Evolutionary conservation across 2,113 vertebrate genomes (phyloP).

Genomic region (Girardinichthys multiradiatus): DNA sequence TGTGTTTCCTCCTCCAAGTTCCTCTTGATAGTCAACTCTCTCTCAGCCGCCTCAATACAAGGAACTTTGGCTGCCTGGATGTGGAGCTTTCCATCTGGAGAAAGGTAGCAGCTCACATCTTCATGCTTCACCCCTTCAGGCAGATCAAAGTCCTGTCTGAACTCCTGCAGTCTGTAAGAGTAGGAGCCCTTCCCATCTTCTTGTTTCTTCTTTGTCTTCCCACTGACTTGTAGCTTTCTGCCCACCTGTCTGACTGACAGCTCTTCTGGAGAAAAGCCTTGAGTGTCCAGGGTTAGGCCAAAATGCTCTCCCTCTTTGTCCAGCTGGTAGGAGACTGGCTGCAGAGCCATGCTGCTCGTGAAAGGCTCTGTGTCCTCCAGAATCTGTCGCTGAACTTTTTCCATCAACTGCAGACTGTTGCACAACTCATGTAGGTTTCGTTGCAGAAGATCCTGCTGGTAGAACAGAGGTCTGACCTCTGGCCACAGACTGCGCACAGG

Average conservation of each 20-base stretch:
- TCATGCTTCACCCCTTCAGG: conserved; percentile 66
- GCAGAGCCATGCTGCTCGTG: conserved; percentile 16
- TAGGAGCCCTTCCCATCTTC: conserved; percentile 67
- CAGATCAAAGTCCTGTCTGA: conserved; percentile 75
- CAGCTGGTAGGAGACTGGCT: conserved; percentile 53
- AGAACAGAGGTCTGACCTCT: conserved; percentile 57
- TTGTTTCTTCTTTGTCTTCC: conserved; percentile 71
- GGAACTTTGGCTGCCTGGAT: conserved; percentile 34
- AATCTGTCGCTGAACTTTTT: conserved; percentile 59
- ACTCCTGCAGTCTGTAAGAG: conserved; percentile 70
- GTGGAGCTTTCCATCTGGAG: conserved; percentile 54
- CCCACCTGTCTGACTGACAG: conserved; percentile 69
- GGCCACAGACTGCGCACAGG: conserved; percentile 32
- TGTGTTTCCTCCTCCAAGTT: conserved; percentile 41
- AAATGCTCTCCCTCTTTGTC: conserved; percentile 56
- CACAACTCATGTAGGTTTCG: conserved; percentile 28
- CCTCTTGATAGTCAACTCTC: conserved; percentile 49
- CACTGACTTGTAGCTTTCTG: conserved; percentile 69
- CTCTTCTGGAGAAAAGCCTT: conserved; percentile 69
- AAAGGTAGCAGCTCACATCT: conserved; percentile 47
- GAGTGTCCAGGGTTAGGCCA: conserved; percentile 66
- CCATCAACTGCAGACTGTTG: conserved; percentile 59
- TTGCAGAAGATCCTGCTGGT: too few relatives aligned
- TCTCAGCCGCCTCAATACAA: conserved; percentile 33
- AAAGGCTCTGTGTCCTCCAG: conserved; percentile 67